Evolutionary conservation across 2,113 vertebrate species (phyloP).

Genomic region (Donacobius atricapilla): DNA sequence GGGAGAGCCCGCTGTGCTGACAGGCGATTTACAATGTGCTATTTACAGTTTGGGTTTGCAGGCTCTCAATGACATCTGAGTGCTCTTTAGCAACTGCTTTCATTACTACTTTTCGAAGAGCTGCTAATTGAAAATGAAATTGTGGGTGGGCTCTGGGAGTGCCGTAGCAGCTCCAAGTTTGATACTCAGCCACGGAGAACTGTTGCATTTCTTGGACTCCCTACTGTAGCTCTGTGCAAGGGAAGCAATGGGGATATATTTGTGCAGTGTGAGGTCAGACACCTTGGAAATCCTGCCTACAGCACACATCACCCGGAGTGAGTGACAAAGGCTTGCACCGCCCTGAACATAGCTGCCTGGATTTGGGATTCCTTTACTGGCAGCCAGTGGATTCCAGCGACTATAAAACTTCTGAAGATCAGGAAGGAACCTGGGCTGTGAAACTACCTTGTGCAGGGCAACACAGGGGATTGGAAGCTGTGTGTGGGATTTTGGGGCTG

Average conservation of each 20-base stretch:
- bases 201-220: not conserved
- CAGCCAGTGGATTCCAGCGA: not conserved
- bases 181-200: not conserved
- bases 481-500: not conserved
- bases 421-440: not conserved
- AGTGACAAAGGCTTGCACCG: not conserved
- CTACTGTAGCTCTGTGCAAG: not conserved
- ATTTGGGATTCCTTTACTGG: not conserved
- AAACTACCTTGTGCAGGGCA: not conserved
- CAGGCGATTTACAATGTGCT: conserved; percentile 79
- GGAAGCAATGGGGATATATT: accelerated
- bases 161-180: not conserved
- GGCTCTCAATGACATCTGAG: conserved; percentile 74
- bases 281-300: not conserved
- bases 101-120: conserved; percentile 74
- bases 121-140: conserved; percentile 80
- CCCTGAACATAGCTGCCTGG: not conserved
- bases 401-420: not conserved
- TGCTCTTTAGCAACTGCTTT: conserved; percentile 81
- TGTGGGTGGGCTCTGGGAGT: conserved; percentile 73
- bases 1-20: conserved; percentile 70
- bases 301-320: not conserved
- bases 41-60: conserved; percentile 81
- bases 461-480: accelerated
- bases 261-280: not conserved